Percentiles rank a stretch among this genome's conserved stretches.
Conservation (phyloP, 2,113 vertebrate genomes). For the Butastur rufipennis region DNA sequence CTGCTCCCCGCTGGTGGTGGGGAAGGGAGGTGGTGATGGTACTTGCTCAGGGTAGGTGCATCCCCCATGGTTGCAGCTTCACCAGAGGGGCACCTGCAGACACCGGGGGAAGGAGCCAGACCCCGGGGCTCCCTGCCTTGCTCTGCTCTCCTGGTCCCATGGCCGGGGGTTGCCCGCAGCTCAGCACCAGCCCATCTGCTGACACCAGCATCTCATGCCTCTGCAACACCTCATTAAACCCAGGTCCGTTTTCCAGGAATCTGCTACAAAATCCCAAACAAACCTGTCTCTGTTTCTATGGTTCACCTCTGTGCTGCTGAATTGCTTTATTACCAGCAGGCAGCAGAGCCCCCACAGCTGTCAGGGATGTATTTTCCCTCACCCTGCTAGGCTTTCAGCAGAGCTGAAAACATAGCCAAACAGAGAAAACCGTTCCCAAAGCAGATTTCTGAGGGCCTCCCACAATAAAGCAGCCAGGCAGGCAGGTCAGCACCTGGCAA, state of each 20-base stretch:
- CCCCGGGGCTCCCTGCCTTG: background rate
- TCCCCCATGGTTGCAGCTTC: fast-evolving
- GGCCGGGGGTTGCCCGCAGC: background rate
- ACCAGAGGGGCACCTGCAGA: background rate
- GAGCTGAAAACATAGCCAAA: background rate
- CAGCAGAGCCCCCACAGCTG: background rate
- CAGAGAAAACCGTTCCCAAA: background rate
- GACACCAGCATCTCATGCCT: background rate
- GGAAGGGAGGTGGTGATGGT: background rate
- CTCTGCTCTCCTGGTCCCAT: background rate
- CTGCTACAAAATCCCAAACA: background rate
- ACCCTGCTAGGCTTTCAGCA: background rate
- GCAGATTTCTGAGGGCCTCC: background rate
- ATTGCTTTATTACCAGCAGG: background rate
- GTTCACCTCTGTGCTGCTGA: background rate
- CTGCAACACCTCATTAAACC: background rate
- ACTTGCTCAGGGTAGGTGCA: background rate
- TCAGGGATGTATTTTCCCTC: background rate
- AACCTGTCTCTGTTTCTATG: background rate
- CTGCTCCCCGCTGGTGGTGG: background rate
- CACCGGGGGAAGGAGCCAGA: background rate
- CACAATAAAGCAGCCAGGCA: background rate
- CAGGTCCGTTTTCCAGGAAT: background rate
- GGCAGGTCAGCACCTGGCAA: background rate
- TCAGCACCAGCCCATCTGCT: background rate